Evolutionary conservation across 1,140 invertebrate species (phyloP).

Genomic region (Drosophila teissieri): DNA sequence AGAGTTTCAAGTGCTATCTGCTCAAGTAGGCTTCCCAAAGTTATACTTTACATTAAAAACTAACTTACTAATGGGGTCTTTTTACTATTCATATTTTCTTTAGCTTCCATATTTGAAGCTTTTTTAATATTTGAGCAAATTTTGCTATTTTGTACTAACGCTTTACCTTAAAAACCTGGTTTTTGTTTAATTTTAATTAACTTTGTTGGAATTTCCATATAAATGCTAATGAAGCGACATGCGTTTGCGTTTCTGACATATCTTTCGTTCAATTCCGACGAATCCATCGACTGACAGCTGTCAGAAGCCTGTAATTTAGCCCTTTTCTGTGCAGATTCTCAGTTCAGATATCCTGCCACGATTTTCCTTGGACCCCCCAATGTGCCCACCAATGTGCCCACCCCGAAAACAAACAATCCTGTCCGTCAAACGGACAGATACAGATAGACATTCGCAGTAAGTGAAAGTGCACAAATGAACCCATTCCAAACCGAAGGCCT

Average conservation of each 20-base stretch:
- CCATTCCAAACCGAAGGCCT: not conserved
- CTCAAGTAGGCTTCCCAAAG: slow-evolving; percentile 4
- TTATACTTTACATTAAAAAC: not conserved
- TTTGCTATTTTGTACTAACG: no score
- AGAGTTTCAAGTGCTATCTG: slow-evolving; percentile 21
- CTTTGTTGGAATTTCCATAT: not conserved
- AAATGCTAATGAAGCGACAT: slow-evolving; percentile 7
- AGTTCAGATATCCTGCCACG: not conserved
- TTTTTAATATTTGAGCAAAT: not conserved
- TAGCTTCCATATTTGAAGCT: no score
- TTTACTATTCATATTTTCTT: not conserved
- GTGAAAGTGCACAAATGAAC: slow-evolving; percentile 20
- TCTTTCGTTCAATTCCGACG: slow-evolving; percentile 1
- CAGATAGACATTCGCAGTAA: slow-evolving; percentile 25
- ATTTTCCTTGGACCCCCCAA: not conserved
- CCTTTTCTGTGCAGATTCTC: not conserved
- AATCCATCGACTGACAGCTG: slow-evolving; percentile 35
- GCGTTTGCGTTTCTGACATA: slow-evolving; percentile 1
- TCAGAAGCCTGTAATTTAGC: slow-evolving; percentile 14
- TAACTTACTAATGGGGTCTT: not conserved
- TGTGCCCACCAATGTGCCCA: not conserved
- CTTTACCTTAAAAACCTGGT: not conserved
- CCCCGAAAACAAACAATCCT: slow-evolving; percentile 32
- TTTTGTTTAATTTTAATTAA: not conserved
- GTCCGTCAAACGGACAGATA: slow-evolving; percentile 26